phyloP scores from a whole-genome alignment of 1,140 invertebrate genomes.

The Lepidurus couesii region DNA sequence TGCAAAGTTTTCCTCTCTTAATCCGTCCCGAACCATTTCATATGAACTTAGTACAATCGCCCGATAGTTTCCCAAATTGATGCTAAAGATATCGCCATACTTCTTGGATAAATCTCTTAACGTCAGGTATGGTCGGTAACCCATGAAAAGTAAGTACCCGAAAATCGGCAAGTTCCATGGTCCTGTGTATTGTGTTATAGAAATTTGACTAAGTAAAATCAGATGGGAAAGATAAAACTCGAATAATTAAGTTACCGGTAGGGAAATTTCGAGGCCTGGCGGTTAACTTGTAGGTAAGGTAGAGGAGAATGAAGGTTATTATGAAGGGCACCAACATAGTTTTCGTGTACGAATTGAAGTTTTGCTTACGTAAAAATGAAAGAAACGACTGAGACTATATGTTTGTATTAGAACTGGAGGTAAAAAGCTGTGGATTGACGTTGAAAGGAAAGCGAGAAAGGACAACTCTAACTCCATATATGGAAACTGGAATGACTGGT shows the following conservation, averaged over 20 bases:
- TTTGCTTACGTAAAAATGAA: too few relatives aligned
- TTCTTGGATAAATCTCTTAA: conserved; percentile 32
- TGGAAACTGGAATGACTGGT: too few relatives aligned
- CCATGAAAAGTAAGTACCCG: conserved; percentile 35
- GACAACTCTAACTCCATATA: too few relatives aligned
- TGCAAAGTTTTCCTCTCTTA: conserved; percentile 32
- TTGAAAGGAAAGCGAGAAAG: too few relatives aligned
- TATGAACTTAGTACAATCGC: conserved; percentile 36
- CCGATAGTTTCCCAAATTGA: conserved; percentile 31
- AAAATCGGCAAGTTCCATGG: conserved; percentile 35
- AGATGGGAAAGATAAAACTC: background rate
- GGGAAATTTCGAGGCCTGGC: too few relatives aligned
- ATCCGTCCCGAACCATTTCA: conserved; percentile 33
- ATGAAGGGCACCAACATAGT: too few relatives aligned
- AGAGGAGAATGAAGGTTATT: too few relatives aligned
- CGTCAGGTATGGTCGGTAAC: conserved; percentile 25
- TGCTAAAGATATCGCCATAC: conserved; percentile 35
- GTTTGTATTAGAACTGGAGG: too few relatives aligned
- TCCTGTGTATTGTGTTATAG: conserved; percentile 18
- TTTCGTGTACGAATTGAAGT: too few relatives aligned
- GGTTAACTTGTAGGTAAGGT: too few relatives aligned
- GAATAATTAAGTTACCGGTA: background rate
- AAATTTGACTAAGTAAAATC: background rate
- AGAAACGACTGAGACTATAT: too few relatives aligned
- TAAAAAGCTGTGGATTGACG: too few relatives aligned